These are phyloP conservation scores for Diarsia dahlii DNA, from an alignment of 2,888 invertebrate species.

Conservation along the genomic window DNA sequence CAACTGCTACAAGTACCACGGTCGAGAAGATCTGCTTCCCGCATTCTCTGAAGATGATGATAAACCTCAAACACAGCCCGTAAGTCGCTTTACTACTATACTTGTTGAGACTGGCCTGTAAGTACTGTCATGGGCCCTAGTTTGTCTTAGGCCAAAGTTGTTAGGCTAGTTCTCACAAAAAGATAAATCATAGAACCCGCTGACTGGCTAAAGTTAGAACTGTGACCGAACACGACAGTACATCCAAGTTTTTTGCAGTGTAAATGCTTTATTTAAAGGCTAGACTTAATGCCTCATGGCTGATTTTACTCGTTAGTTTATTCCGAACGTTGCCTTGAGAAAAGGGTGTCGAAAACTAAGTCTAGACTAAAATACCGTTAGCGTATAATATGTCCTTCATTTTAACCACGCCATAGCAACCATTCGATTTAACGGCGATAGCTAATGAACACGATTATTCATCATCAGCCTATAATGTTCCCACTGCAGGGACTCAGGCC, in stretches of 20 bases:
- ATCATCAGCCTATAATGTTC: too few relatives aligned
- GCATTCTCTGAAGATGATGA: slow-evolving; percentile 98
- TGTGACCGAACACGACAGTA: neutral
- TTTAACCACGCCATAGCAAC: neutral
- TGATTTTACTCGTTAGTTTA: neutral
- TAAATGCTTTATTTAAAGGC: neutral
- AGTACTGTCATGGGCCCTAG: neutral
- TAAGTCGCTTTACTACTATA: slow-evolving; percentile 70
- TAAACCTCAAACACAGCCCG: slow-evolving; percentile 90
- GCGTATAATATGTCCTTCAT: slow-evolving; percentile 9
- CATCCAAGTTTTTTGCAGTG: neutral
- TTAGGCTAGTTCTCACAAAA: neutral
- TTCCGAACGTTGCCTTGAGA: neutral
- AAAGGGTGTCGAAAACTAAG: neutral
- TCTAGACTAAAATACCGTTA: neutral
- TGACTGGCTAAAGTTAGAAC: neutral
- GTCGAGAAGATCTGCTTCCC: slow-evolving; percentile 98
- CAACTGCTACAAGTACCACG: slow-evolving; percentile 99
- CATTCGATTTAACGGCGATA: neutral
- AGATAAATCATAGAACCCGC: neutral
- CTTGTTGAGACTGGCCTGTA: neutral
- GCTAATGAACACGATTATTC: neutral
- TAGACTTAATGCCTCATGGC: neutral
- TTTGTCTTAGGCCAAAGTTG: neutral
- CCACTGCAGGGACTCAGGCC: too few relatives aligned